Evolutionary conservation across 2,888 invertebrate genomes (phyloP), one percentile per base, ranked within the genome.

Genomic region (Argyresthia goedartella): DNA sequence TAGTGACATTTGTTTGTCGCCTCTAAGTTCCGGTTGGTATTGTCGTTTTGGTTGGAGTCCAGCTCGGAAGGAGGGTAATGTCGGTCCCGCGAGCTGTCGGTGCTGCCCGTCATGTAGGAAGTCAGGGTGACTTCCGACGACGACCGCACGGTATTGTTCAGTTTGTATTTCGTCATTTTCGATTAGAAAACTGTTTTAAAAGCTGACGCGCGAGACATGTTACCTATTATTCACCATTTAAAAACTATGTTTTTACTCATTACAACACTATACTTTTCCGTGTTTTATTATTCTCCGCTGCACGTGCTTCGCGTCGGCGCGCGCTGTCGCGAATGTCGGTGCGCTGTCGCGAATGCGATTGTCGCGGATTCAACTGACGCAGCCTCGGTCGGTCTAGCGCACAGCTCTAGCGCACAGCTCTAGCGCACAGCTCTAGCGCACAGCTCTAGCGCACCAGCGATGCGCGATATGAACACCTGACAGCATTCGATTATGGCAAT

Each of bases 151-250:
- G 75, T 71, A 60, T 87, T 85, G 65, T 85, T 88, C 61, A 89
- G 62, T 62, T 88, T 89, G 66, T 88, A 89, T 64, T 89, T 89
- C 51, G 88, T 88, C 88, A 89, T 89, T 57, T 63, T 55, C 10
- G 34, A 39, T 57, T 74, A 81, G 58, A 76, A 80, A 52, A 69
- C 53, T n/a, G 76, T 75, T 71, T 79, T 80, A 65, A 71, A 81
- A 50, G 63, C 58, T 46, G 77, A 76, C 46, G 73, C 76, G 44
- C 81, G 77, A 59, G 79, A 79, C 84, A 82, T 84, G 25, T 49
- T 52, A 48, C 49, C 44, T 44, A 42, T 33, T n/a, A 46, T 9
- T 52, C 34, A 47, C 16, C 48, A 45, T 45, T 45, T 50, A 33
- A 13, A 14, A 36, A 11, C n/a, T 35, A 34, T n/a, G n/a, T 34